Conservation (phyloP, 2,113 vertebrate species). For the Oxyura jamaicensis region DNA sequence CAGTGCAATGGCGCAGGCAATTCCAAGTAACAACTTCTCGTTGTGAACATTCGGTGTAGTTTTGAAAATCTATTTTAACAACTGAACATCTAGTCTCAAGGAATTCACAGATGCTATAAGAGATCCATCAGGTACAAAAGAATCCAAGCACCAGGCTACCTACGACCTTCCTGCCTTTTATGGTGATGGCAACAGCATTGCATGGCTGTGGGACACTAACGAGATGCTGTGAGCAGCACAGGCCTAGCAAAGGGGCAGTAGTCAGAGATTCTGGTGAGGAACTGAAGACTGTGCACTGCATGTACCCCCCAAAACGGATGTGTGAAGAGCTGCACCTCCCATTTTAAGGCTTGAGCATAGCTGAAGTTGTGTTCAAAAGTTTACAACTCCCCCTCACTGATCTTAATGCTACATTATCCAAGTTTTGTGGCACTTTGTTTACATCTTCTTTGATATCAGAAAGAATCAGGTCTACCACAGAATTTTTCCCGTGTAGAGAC, state of each 20-base stretch:
- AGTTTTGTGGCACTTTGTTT: background rate
- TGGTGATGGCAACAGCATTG: too few relatives aligned
- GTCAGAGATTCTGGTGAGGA: background rate
- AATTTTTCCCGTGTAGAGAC: background rate
- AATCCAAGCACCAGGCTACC: background rate
- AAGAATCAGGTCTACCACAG: background rate
- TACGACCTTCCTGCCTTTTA: background rate
- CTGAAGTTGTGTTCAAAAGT: background rate
- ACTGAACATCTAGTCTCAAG: background rate
- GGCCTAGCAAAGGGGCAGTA: fast-evolving
- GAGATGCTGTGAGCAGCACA: background rate
- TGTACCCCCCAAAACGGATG: background rate
- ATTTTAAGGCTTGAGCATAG: background rate
- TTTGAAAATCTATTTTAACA: background rate
- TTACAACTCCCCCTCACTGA: background rate
- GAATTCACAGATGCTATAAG: background rate
- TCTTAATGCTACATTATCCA: background rate
- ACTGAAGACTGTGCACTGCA: too few relatives aligned
- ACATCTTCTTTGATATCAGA: background rate
- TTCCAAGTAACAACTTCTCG: background rate
- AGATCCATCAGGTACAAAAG: fast-evolving
- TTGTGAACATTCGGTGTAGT: background rate
- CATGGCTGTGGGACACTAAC: too few relatives aligned
- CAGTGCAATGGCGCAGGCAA: background rate
- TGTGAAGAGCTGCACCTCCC: background rate